A percentile compares a stretch with the other conserved stretches of the same genome.
These are phyloP conservation scores for Gobio gobio DNA, from an alignment of 2,113 vertebrate species.

Conservation along the genomic window DNA sequence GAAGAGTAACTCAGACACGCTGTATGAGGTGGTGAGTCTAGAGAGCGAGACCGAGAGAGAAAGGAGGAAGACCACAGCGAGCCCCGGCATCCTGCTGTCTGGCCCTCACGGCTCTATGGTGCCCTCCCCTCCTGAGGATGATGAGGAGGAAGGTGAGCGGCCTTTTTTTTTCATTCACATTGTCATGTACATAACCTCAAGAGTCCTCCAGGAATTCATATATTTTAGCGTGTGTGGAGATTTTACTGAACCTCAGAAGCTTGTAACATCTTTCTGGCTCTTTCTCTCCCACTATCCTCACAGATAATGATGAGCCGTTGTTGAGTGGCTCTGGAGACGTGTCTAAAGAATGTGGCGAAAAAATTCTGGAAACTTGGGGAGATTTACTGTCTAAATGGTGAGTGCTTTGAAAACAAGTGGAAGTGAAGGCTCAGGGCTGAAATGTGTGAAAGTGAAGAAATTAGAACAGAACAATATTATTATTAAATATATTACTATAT, in stretches of 20 bases:
- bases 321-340: constrained; percentile 97
- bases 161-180: neutral
- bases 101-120: constrained; percentile 81
- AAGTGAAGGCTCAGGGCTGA: too few species aligned
- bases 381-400: constrained; percentile 97
- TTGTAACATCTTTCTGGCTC: neutral
- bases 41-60: constrained; percentile 94
- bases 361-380: constrained; percentile 98
- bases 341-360: constrained; percentile 98
- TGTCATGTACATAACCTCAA: neutral
- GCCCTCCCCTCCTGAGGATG: constrained; percentile 95
- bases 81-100: constrained; percentile 82
- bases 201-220: neutral
- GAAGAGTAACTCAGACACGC: constrained; percentile 89
- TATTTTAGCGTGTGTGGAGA: neutral
- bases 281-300: neutral
- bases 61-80: constrained; percentile 91
- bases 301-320: constrained; percentile 97
- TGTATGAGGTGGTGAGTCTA: constrained; percentile 94
- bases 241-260: neutral
- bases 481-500: too few species aligned
- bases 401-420: constrained; percentile 56
- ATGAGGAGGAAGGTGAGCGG: constrained; percentile 92
- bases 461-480: too few species aligned
- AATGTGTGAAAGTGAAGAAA: too few species aligned